Evolutionary conservation across 30 jellyfish, hydroid and myxozoan species (phyloP).

Genomic region (Clytia hemisphaerica): DNA sequence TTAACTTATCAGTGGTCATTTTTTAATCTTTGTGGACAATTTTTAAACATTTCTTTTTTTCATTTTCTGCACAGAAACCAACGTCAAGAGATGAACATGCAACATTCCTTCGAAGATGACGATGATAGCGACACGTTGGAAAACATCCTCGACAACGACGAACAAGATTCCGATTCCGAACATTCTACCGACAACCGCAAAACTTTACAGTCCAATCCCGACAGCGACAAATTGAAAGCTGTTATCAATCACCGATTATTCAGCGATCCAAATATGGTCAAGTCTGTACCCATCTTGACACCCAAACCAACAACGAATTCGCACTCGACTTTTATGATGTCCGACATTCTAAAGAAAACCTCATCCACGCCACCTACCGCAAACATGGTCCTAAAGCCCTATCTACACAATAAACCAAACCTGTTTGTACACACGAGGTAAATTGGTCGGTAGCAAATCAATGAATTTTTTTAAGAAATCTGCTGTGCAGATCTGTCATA

Average conservation of each 20-base stretch:
- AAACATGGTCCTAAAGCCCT: not conserved
- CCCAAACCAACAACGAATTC: not conserved
- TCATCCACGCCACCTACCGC: not conserved
- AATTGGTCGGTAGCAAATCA: too few relatives aligned
- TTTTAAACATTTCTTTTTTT: not conserved
- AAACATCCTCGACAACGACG: not conserved
- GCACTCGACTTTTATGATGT: slow-evolving; percentile 2
- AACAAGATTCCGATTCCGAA: not conserved
- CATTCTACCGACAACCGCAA: too few relatives aligned
- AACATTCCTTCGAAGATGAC: not conserved
- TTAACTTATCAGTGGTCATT: not conserved
- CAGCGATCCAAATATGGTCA: too few relatives aligned
- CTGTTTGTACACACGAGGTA: slow-evolving; percentile 4
- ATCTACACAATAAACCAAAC: not conserved
- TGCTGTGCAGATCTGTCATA: too few relatives aligned
- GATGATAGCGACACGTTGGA: not conserved
- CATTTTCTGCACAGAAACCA: slow-evolving; percentile 1
- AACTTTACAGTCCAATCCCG: too few relatives aligned
- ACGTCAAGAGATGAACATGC: not conserved
- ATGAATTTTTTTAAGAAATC: too few relatives aligned
- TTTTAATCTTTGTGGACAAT: not conserved
- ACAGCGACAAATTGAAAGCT: too few relatives aligned
- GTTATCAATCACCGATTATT: too few relatives aligned
- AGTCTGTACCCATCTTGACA: too few relatives aligned
- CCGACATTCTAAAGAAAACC: slow-evolving; percentile 4